Base-by-base conservation (phyloP, 2,113 vertebrate genomes). In the Bambusicola thoracicus region DNA sequence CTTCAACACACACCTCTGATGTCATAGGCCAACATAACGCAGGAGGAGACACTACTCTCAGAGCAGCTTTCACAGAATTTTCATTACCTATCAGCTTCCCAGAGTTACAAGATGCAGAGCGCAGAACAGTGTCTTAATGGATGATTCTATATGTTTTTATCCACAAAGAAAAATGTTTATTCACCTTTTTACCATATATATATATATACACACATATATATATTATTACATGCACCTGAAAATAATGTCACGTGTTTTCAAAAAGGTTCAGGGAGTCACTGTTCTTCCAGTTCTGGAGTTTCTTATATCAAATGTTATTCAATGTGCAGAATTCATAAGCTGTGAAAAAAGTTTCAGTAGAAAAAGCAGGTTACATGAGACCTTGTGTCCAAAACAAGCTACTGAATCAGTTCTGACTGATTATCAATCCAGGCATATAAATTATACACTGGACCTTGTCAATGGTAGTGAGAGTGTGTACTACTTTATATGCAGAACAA, bases 401-500 rank as follows among this genome's bases (percentile, higher is more conserved):
- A 24, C 8, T 36, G 36, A 66, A 59, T 68, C 11, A 58, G 11
- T 44, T 93, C 34, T 58, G 53, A n/a, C 30, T 22, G 21, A 56
- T 85, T 78, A 59, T 18, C 24, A 69, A 67, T 15, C 13, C 53
- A 77, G 53, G 38, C 22, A n/a, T 36, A 53, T 3, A 69, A 78
- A 49, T 78, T 77, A 65, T 4, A 6, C 49, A 78, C 53, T 63
- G 19, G 27, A 72, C 22, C 19, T 65, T 69, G 61, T 18, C 27
- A 19, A 27, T 34, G 55, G 30, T 18, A 59, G 11, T 36, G 38
- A 81, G 8, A 84, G 49, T 0, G 0, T n/a, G 27, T 65, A 66
- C 40, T 5, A 25, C 0, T 0, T 43, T 63, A 13, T 22, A 75
- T 32, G 5, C 10, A 77, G 75, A 38, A 59, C 43, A 69, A 5